Evolutionary conservation across 2,113 vertebrate genomes (phyloP).

Genomic region (Acrocephalus kingi): DNA sequence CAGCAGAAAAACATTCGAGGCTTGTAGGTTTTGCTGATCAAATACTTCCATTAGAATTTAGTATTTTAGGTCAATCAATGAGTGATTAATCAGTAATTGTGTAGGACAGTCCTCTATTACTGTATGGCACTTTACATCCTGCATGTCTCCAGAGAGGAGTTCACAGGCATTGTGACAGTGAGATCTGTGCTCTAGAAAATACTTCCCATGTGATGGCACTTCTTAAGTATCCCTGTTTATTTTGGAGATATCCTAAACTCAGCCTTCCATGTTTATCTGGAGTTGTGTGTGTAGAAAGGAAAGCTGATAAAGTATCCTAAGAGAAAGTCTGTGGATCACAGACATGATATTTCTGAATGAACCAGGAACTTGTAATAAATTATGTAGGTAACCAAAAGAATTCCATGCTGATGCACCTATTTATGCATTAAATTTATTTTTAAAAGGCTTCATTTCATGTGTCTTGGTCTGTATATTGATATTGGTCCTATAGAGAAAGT

Average conservation of each 20-base stretch:
- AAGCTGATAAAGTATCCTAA: not conserved
- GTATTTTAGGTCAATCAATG: not conserved
- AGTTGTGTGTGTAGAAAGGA: not conserved
- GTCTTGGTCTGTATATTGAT: not conserved
- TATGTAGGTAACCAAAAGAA: not conserved
- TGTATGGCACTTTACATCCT: not conserved
- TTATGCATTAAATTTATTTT: not conserved
- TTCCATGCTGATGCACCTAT: not conserved
- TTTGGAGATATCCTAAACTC: not conserved
- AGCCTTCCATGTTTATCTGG: not conserved
- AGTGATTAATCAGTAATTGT: not conserved
- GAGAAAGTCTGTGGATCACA: not conserved
- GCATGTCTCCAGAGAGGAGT: not conserved
- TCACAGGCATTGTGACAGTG: not conserved
- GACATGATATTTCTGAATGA: not conserved
- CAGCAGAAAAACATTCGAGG: not conserved
- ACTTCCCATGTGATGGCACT: not conserved
- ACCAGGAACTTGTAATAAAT: not conserved
- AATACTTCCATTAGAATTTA: not conserved
- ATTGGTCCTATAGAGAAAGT: not conserved
- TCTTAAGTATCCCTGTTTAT: not conserved
- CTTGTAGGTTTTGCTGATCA: not conserved
- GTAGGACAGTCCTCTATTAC: not conserved
- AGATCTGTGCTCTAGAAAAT: not conserved
- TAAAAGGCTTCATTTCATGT: not conserved